Evolutionary conservation across 2,797 vertebrate species (phyloP).

Genomic region (Schizopygopsis malacanthus): DNA sequence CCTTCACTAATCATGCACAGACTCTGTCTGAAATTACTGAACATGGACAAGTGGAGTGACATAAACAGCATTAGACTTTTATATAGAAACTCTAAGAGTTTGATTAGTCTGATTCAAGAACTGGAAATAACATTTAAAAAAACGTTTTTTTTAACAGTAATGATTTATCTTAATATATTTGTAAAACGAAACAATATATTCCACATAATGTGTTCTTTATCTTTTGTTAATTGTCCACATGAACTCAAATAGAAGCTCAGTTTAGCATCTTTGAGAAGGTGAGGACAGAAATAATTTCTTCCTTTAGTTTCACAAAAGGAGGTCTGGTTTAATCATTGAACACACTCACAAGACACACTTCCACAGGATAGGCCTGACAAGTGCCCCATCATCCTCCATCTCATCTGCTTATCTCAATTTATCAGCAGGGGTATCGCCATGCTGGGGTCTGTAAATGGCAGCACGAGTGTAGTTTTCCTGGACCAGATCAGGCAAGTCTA

Average conservation of each 20-base stretch:
- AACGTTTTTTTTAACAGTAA: not conserved
- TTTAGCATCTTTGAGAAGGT: not conserved
- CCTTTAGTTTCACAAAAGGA: slow-evolving; percentile 37
- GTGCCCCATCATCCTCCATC: slow-evolving; percentile 60
- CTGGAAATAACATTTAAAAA: not conserved
- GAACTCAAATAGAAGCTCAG: not conserved
- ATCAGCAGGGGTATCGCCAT: slow-evolving; percentile 53
- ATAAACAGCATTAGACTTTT: not conserved
- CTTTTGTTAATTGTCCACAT: not conserved
- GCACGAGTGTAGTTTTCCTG: slow-evolving; percentile 19
- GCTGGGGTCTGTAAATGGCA: slow-evolving; percentile 51
- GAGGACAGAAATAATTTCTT: slow-evolving; percentile 18
- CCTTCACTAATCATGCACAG: not conserved
- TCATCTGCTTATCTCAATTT: slow-evolving; percentile 63
- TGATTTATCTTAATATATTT: not conserved
- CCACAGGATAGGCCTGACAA: slow-evolving; percentile 55
- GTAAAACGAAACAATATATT: not conserved
- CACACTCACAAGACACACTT: slow-evolving; percentile 47
- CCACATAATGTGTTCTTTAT: not conserved
- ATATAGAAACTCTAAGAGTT: not conserved
- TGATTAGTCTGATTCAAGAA: not conserved
- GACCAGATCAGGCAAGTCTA: slow-evolving; percentile 36
- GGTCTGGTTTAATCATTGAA: slow-evolving; percentile 50
- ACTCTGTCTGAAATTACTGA: not conserved
- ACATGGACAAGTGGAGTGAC: not conserved